A percentile compares a stretch with the other conserved stretches of the same genome.
Conservation (phyloP, 2,888 invertebrate genomes). For the Epiblema foenella region DNA sequence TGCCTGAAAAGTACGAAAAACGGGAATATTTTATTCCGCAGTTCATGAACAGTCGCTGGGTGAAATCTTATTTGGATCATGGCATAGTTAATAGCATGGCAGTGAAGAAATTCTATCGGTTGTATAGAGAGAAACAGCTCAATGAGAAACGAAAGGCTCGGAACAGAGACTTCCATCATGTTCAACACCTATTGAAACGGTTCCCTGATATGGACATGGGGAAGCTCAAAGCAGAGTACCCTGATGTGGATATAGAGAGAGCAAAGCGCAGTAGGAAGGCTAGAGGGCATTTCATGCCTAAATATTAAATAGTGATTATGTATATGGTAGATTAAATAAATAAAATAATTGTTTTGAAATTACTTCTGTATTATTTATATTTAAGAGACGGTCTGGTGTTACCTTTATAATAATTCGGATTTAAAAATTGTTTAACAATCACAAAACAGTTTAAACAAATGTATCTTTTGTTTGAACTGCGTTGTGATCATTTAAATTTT, state of each 20-base stretch:
- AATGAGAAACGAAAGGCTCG: conserved; percentile 83
- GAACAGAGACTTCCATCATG: conserved; percentile 88
- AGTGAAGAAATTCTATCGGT: conserved; percentile 82
- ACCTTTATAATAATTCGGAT: background rate
- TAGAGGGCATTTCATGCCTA: conserved; percentile 86
- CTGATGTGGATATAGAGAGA: conserved; percentile 90
- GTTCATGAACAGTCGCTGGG: conserved; percentile 87
- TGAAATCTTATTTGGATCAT: conserved; percentile 82
- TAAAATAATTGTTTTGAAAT: conserved; percentile 30
- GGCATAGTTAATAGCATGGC: conserved; percentile 83
- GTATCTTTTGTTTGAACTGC: too few relatives aligned
- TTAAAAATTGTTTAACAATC: conserved; percentile 6
- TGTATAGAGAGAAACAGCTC: conserved; percentile 88
- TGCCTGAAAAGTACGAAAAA: conserved; percentile 83
- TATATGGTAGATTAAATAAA: conserved; percentile 40
- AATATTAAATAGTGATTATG: conserved; percentile 58
- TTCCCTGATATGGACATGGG: conserved; percentile 91
- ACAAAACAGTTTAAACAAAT: background rate
- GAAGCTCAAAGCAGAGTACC: conserved; percentile 89
- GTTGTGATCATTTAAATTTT: too few relatives aligned
- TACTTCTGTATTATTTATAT: conserved; percentile 26
- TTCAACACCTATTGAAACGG: conserved; percentile 88
- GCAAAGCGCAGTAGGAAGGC: conserved; percentile 84
- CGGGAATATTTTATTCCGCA: conserved; percentile 88
- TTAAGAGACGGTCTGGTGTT: background rate